Evolutionary conservation across 2,888 invertebrate species (phyloP).

Genomic region (Oligia strigilis): DNA sequence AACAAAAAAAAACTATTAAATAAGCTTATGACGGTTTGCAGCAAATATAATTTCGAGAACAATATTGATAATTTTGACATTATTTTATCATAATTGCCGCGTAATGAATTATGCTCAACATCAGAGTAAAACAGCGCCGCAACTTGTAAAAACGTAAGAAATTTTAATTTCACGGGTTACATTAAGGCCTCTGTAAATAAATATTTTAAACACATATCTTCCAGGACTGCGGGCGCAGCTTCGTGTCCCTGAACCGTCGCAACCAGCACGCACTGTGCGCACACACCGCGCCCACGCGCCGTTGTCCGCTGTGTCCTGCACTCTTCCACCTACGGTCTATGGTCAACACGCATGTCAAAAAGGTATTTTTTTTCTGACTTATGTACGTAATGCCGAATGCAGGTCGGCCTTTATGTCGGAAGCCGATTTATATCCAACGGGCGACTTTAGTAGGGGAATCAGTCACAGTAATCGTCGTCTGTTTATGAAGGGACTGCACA

Average conservation of each 20-base stretch:
- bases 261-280: conserved; percentile 85
- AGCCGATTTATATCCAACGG: not conserved
- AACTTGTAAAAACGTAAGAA: not conserved
- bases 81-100: not conserved
- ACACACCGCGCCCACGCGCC: conserved; percentile 83
- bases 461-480: too few relatives aligned
- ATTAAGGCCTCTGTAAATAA: not conserved
- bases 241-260: conserved; percentile 84
- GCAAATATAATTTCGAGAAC: conserved; percentile 2
- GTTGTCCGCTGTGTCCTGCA: conserved; percentile 87
- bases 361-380: conserved; percentile 68
- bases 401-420: not conserved
- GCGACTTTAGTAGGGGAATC: not conserved
- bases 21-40: not conserved
- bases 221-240: conserved; percentile 82
- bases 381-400: not conserved
- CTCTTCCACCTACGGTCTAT: conserved; percentile 87
- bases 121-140: not conserved
- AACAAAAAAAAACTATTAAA: not conserved
- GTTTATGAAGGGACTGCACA: too few relatives aligned
- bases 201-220: not conserved
- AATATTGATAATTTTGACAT: not conserved
- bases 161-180: not conserved
- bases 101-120: not conserved
- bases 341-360: conserved; percentile 87